Conservation (phyloP, 2,888 invertebrate genomes). For the Himalopsyche kuldschensis region DNA sequence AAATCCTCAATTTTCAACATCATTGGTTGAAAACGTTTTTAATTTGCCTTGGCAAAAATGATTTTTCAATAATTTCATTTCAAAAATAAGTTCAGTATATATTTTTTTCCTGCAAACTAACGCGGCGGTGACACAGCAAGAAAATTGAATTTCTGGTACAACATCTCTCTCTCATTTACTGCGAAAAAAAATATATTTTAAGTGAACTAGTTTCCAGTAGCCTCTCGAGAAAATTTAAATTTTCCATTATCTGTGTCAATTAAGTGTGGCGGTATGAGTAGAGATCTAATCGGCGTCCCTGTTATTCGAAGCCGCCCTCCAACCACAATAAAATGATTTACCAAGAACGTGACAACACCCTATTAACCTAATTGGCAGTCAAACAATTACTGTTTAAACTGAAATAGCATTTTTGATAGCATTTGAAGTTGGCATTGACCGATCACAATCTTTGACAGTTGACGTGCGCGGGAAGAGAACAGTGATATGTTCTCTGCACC, state of each 20-base stretch:
- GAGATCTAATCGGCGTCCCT: not conserved
- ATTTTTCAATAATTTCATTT: too few species aligned
- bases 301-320: not conserved
- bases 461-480: not conserved
- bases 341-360: conserved; percentile 7
- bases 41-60: too few species aligned
- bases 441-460: conserved; percentile 9
- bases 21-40: too few species aligned
- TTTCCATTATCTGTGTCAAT: not conserved
- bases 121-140: too few species aligned
- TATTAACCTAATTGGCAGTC: conserved; percentile 28
- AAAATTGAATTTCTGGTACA: too few species aligned
- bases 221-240: too few species aligned
- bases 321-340: not conserved
- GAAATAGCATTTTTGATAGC: conserved; percentile 24
- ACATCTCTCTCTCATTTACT: too few species aligned
- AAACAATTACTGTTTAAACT: conserved; percentile 13
- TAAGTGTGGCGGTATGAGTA: not conserved
- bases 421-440: conserved; percentile 26
- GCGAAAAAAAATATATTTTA: too few species aligned
- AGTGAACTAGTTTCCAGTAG: too few species aligned
- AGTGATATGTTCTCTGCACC: not conserved
- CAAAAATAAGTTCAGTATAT: too few species aligned
- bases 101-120: too few species aligned
- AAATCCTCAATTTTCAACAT: too few species aligned